phyloP scores from a whole-genome alignment of 1,140 invertebrate species.

The Drosophila erecta region DNA sequence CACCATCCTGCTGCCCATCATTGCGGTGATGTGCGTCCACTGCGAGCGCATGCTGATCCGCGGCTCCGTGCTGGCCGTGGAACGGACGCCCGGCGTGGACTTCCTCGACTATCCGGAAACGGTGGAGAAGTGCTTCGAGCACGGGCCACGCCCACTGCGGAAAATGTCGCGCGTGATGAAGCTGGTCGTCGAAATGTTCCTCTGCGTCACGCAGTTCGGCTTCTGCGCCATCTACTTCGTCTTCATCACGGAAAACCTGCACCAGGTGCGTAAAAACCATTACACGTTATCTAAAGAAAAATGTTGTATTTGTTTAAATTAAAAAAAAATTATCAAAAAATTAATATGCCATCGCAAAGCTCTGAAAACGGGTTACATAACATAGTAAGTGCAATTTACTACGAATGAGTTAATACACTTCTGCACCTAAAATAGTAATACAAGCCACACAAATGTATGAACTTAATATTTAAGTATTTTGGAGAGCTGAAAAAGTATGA shows the following conservation, averaged over 20 bases:
- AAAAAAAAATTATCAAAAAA: no score
- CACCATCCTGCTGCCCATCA: constrained; percentile 88
- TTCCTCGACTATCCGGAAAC: constrained; percentile 90
- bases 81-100: constrained; percentile 67
- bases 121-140: constrained; percentile 91
- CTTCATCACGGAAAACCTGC: constrained; percentile 93
- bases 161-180: constrained; percentile 87
- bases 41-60: constrained; percentile 87
- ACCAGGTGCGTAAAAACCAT: constrained; percentile 86
- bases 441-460: no score
- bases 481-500: no score
- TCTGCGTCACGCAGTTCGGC: constrained; percentile 96
- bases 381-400: no score
- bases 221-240: constrained; percentile 98
- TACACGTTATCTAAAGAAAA: no score
- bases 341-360: no score
- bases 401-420: no score
- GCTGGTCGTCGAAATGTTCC: constrained; percentile 90
- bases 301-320: no score
- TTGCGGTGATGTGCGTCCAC: constrained; percentile 90
- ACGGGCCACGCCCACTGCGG: constrained; percentile 88
- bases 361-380: no score
- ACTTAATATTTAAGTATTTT: no score
- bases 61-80: constrained; percentile 67
- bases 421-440: no score